A percentile compares a stretch with the other conserved stretches of the same genome.
Conservation (phyloP, 2,888 invertebrate genomes). For the Lepidochrysops patricia region DNA sequence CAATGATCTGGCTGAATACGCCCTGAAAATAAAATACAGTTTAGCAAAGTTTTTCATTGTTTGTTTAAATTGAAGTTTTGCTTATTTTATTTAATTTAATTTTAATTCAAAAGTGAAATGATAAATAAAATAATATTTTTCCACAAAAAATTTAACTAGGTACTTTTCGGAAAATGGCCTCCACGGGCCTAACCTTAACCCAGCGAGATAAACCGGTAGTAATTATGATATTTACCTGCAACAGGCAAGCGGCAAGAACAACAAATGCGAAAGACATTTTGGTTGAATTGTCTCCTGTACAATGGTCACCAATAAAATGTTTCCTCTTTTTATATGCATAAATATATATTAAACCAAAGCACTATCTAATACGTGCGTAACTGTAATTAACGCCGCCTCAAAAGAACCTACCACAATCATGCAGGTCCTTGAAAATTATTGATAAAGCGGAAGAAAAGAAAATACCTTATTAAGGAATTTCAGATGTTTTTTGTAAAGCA, state of each 20-base stretch:
- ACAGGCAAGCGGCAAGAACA: conserved; percentile 25
- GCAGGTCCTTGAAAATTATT: not conserved
- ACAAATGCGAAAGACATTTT: conserved; percentile 16
- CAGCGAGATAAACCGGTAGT: no score
- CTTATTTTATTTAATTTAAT: not conserved
- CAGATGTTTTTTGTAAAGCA: no score
- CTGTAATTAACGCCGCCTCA: not conserved
- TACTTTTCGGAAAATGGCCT: not conserved
- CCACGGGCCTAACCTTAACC: no score
- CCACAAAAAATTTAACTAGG: no score
- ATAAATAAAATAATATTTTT: no score
- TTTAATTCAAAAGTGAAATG: no score
- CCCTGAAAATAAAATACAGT: not conserved
- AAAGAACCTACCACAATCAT: not conserved
- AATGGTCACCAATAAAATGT: not conserved
- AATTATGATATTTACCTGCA: conserved; percentile 17
- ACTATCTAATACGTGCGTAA: not conserved
- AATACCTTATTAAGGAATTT: no score
- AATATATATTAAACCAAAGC: not conserved
- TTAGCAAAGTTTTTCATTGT: not conserved
- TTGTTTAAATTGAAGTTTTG: not conserved
- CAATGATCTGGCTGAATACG: not conserved
- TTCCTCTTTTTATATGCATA: not conserved
- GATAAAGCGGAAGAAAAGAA: not conserved
- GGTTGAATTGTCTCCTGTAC: conserved; percentile 3